Base-by-base conservation (phyloP, 2,888 invertebrate genomes). In the Acleris sparsana region DNA sequence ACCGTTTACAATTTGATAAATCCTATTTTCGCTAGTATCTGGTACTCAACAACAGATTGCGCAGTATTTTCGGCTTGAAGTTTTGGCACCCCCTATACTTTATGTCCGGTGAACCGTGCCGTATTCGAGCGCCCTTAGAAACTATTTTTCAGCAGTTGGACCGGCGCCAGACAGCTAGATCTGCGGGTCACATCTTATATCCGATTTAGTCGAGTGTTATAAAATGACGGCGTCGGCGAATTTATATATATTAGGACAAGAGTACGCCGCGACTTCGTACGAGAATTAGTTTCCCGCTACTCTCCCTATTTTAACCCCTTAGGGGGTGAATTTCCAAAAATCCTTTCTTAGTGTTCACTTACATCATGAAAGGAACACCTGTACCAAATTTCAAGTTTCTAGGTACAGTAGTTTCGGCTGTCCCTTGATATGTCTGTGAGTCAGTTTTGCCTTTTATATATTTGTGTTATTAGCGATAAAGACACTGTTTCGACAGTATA, bases 121-220 rank as follows among this genome's bases (percentile, higher is more conserved):
- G 55, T 22, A 43, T 55, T 43, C 43, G 55, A 55, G 55, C 11
- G 39, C 55, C 55, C 55, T 55, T 55, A 55, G 43, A 20, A 39
- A 20, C 39, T 39, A 55, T 55, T 55, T 55, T 39, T 43, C 55
- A 43, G 20, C 20, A 55, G 6, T 43, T 55, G 55, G 55, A 43
- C 18, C 20, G 39, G 16, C 22, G 55, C 55, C 55, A 55, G 43
- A 44, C 43, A 55, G 17, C 22, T 4, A 7, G 6, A 39, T 43
- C 43, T 55, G 0, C 20, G 55, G 43, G 43, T 55, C 55, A 16
- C 20, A 53, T 53, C 39, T 39, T 3, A 53, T 33, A 53, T 39
- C 33, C 39, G 18, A 55, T 20, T 55, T 39, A 44, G 11, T 49
- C 55, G 13, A 55, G 43, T 20, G n/a, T 55, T 55, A 55, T 55